Base-by-base conservation (phyloP, 2,888 invertebrate species). In the Nomada fabriciana region DNA sequence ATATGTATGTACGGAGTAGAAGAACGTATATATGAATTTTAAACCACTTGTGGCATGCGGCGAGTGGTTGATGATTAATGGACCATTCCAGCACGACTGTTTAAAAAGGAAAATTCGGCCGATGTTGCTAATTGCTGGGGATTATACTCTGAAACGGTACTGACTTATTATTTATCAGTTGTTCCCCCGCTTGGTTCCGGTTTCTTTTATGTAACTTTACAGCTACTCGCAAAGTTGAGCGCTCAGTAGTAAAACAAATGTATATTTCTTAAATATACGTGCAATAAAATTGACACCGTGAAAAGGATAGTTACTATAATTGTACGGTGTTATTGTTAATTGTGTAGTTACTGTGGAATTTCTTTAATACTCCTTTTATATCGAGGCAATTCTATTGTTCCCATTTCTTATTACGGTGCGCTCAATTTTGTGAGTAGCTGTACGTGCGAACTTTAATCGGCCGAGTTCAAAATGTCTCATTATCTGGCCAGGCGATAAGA, bases 41-140 rank as follows among this genome's bases (percentile, higher is more conserved):
- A 71, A 81, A 83, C 85, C 87, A 86, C 85, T 86, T 79, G 87
- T 86, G 64, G 83, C 77, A n/a, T 68, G 29, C 53, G 69, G 72
- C 68, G 57, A 67, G 67, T 65, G 52, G 64, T 59, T 36, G 60
- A 83, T 85, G 87, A 86, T 86, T 85, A 83, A 86, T 83, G 76
- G 70, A 25, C 60, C 36, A n/a, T 59, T 53, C 20, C 47, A 68
- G 52, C 15, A 29, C 57, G 63, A 64, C 59, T 52, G 53, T 64
- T 11, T 52, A 68, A 42, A 75, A 65, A 25, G 13, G 2, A 36
- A 15, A 50, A 15, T 1, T 2, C 18, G 18, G 20, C 10, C 70
- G 64, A 70, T 68, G 68, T 7, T 68, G 69, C 53, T 75, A 82
- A 79, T 76, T 75, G 74, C 74, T 55, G 9, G 43, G 73, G 79